Base-by-base conservation (phyloP, 2,888 invertebrate species). In the Agonopterix subpropinquella region DNA sequence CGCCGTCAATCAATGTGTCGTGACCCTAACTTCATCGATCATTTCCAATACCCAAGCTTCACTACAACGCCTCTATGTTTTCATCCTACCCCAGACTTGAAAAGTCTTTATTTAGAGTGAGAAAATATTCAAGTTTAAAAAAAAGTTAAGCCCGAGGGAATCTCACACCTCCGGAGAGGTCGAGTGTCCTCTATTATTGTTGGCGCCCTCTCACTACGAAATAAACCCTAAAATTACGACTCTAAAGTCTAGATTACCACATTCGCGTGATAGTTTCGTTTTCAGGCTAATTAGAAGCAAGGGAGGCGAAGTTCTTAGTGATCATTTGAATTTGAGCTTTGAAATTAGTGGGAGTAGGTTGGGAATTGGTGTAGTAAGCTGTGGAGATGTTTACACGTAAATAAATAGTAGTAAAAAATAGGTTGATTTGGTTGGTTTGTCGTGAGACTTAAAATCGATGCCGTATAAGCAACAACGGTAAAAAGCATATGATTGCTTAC, bases 241-340 rank as follows among this genome's bases (percentile, higher is more conserved):
- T 9, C 36, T 50, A 54, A 49, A 51, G 55, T 47, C 42, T 50
- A 61, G 51, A 61, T 55, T 67, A 44, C 52, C 51, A 49, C 51
- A 52, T 15, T 43, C 46, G 28, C 41, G 43, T 45, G 55, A 60
- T 64, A 69, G 66, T 70, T 70, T 72, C 70, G 74, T 80, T 83
- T 82, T 79, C 76, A 83, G 76, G 86, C 86, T 87, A 86, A 86
- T 86, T 84, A 86, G 81, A 70, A 67, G 61, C 71, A 64, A 70
- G 76, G 72, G 79, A 71, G 69, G 62, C 58, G 56, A 39, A 61
- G 58, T 59, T 55, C 51, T 50, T 48, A 37, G 37, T 48, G 36
- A 47, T 52, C 62, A 64, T 63, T 61, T 63, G 56, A 80, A 66
- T 72, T 67, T 71, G 57, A 64, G 63, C 76, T 62, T 58, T 79